Base-by-base conservation (phyloP, 2,888 invertebrate genomes). In the Drosophila atroscutellata region DNA sequence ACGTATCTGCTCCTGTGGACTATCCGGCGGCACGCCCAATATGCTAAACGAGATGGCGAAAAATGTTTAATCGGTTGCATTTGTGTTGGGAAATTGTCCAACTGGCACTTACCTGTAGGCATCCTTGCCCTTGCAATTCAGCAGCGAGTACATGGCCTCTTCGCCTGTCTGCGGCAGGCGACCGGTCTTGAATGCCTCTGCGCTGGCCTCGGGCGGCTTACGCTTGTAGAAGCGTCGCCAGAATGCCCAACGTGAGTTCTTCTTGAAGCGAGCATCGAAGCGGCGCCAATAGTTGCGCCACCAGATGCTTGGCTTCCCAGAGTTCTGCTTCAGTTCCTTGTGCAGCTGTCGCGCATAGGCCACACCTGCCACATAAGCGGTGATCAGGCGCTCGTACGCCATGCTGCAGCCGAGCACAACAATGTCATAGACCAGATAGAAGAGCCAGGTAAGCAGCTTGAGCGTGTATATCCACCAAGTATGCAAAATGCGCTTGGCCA, bases 91-190 rank as follows among this genome's bases (percentile, higher is more conserved):
- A 4, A 20, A 8, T n/a, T 11, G 26, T 28, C 1, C 3, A 1
- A 1, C 11, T 28, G 5, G 4, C 9, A 54, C 83, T 82, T 86
- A 96, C 96, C 97, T 98, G 92, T 98, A 99, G 6, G 99, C 98
- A 94, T 99, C 98, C 93, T 98, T 98, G 78, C 98, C 98, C 94
- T 98, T 98, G 92, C 98, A 98, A 59, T 98, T 97, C 20, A 98
- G 93, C 79, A 99, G 94, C 89, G 98, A 94, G 93, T 97, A 98
- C 97, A 98, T 98, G 49, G 98, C 98, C 93, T 99, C 98, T 85
- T 98, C 98, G 9, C 98, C 97, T 5, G 97, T 98, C 52, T 96
- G 95, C 0, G 98, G 98, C 91, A 98, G 94, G 26, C 78, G 92
- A 51, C 93, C 93, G 54, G 91, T 93, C 69, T 92, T 93, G 58